A percentile compares a stretch with the other conserved stretches of the same genome.
Conservation (phyloP, 2,113 vertebrate genomes). For the Trinectes maculatus region DNA sequence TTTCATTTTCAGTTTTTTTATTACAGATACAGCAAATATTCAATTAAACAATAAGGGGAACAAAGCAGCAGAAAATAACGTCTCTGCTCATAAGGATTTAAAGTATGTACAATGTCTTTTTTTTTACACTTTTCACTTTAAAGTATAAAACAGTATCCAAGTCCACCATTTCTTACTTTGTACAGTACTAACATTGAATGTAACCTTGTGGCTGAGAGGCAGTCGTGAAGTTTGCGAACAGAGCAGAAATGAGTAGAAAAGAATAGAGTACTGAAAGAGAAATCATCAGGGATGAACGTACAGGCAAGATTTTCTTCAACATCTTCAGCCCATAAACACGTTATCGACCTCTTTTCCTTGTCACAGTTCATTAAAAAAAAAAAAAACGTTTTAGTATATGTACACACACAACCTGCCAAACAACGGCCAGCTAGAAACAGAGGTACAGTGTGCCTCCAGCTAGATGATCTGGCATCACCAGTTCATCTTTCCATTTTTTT, state of each 20-base stretch:
- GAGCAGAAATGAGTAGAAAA: slow-evolving; percentile 6
- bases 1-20: slow-evolving; percentile 14
- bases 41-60: slow-evolving; percentile 64
- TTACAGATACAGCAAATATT: slow-evolving; percentile 71
- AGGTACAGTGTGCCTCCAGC: slow-evolving; percentile 15
- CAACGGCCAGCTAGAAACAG: slow-evolving; percentile 2
- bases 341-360: slow-evolving; percentile 13
- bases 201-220: slow-evolving; percentile 65
- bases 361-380: slow-evolving; percentile 51
- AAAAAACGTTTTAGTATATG: slow-evolving; percentile 51
- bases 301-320: slow-evolving; percentile 46
- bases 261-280: slow-evolving; percentile 4
- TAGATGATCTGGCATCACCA: slow-evolving; percentile 19
- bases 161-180: slow-evolving; percentile 75
- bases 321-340: slow-evolving; percentile 30
- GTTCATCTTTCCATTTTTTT: slow-evolving; percentile 39
- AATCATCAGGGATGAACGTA: slow-evolving; percentile 29
- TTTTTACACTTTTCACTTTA: slow-evolving; percentile 71
- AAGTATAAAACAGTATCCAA: slow-evolving; percentile 76
- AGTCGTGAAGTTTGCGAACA: slow-evolving; percentile 38
- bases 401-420: slow-evolving; percentile 51
- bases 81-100: slow-evolving; percentile 59
- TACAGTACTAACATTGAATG: slow-evolving; percentile 80
- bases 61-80: slow-evolving; percentile 63
- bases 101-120: slow-evolving; percentile 71